Percentiles rank a stretch among this genome's conserved stretches.
Evolutionary conservation across 2,888 invertebrate genomes (phyloP).

Genomic region (Lithophane semibrunnea): DNA sequence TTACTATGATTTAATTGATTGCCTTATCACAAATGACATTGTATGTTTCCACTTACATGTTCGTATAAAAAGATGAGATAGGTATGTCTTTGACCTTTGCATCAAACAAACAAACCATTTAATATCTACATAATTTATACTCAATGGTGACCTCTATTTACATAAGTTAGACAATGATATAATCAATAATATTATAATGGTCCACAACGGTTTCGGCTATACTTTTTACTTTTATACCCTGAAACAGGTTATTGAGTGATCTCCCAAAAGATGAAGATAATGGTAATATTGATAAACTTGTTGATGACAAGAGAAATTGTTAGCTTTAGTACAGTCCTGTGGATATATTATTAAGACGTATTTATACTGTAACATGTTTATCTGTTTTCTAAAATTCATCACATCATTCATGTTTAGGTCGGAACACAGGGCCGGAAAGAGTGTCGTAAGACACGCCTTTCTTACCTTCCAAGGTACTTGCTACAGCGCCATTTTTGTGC

Average conservation of each 20-base stretch:
- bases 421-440: not conserved
- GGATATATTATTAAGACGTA: not conserved
- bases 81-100: constrained; percentile 59
- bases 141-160: constrained; percentile 46
- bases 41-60: constrained; percentile 16
- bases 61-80: constrained; percentile 38
- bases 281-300: too few relatives aligned
- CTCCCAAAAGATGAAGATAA: not conserved
- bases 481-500: constrained; percentile 31
- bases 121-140: constrained; percentile 44
- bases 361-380: not conserved
- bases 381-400: not conserved
- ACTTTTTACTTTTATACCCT: not conserved
- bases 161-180: constrained; percentile 34
- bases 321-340: not conserved
- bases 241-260: not conserved
- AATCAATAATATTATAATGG: constrained; percentile 39
- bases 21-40: constrained; percentile 11
- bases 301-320: not conserved
- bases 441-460: not conserved
- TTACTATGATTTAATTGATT: constrained; percentile 4
- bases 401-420: constrained; percentile 8
- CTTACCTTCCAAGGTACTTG: constrained; percentile 14
- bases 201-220: not conserved
- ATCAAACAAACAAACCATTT: constrained; percentile 52